A percentile compares a stretch with the other conserved stretches of the same genome.
Evolutionary conservation across 2,113 vertebrate genomes (phyloP).

Genomic region (Misgurnus anguillicaudatus): DNA sequence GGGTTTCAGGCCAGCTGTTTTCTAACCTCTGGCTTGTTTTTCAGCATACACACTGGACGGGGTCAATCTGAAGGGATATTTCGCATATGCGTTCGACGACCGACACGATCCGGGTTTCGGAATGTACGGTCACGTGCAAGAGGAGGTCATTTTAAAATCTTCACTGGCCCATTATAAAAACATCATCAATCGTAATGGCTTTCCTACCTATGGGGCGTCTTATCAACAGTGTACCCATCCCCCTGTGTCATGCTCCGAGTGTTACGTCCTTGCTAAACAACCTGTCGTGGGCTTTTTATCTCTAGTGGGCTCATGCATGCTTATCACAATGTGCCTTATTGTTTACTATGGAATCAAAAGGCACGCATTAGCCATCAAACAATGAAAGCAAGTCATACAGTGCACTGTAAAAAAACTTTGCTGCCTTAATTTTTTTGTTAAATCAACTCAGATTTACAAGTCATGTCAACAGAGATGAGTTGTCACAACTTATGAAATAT

Average conservation of each 20-base stretch:
- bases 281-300: slow-evolving; percentile 85
- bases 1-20: not conserved
- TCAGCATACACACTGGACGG: slow-evolving; percentile 86
- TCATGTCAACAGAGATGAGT: no score
- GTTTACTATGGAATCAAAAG: slow-evolving; percentile 83
- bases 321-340: slow-evolving; percentile 82
- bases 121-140: slow-evolving; percentile 81
- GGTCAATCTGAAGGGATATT: slow-evolving; percentile 92
- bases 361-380: slow-evolving; percentile 71
- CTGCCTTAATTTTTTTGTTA: not conserved
- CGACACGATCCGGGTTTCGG: slow-evolving; percentile 85
- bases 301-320: slow-evolving; percentile 79
- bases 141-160: slow-evolving; percentile 83
- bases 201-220: slow-evolving; percentile 69
- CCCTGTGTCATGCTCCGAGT: slow-evolving; percentile 67
- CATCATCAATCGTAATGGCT: slow-evolving; percentile 87
- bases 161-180: slow-evolving; percentile 85
- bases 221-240: slow-evolving; percentile 73
- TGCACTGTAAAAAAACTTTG: no score
- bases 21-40: slow-evolving; percentile 21
- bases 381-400: not conserved
- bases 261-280: slow-evolving; percentile 74
- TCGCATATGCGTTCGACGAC: slow-evolving; percentile 90
- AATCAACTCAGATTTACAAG: no score
- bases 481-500: no score